These are phyloP conservation scores for Nycticebus coucang DNA, from an alignment of 2,113 vertebrate genomes.

Conservation along the genomic window DNA sequence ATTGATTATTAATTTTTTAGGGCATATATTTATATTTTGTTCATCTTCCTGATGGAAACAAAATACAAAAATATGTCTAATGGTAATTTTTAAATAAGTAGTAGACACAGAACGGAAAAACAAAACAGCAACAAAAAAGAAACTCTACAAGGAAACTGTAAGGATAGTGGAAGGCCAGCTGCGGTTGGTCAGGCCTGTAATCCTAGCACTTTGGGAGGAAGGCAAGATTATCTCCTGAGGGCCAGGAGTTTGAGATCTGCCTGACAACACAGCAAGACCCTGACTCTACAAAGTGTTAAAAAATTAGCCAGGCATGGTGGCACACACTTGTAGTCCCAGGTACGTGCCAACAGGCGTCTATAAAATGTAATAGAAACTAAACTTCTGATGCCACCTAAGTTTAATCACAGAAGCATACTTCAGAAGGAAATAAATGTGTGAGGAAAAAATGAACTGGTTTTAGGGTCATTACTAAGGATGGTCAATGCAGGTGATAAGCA, in stretches of 20 bases:
- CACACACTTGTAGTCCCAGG: too few species aligned
- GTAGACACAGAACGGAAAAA: background rate
- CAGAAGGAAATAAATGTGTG: background rate
- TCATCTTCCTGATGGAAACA: background rate
- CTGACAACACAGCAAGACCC: too few species aligned
- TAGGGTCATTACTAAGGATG: background rate
- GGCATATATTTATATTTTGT: background rate
- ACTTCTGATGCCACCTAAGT: background rate
- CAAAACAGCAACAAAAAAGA: background rate
- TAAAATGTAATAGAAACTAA: background rate
- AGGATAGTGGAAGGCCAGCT: background rate
- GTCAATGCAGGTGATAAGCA: background rate
- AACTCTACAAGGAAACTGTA: background rate
- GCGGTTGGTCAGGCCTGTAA: too few species aligned
- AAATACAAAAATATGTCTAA: background rate
- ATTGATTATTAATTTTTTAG: background rate
- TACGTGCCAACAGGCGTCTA: background rate
- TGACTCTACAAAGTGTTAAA: too few species aligned
- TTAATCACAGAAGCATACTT: background rate
- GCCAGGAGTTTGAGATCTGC: too few species aligned
- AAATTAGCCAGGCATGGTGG: too few species aligned
- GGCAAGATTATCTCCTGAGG: too few species aligned
- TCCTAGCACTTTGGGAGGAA: too few species aligned
- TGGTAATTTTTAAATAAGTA: constrained; percentile 32
- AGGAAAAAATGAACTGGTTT: background rate